These are phyloP conservation scores for Hirtodrosophila trivittata DNA, from an alignment of 2,888 invertebrate genomes.

Conservation along the genomic window DNA sequence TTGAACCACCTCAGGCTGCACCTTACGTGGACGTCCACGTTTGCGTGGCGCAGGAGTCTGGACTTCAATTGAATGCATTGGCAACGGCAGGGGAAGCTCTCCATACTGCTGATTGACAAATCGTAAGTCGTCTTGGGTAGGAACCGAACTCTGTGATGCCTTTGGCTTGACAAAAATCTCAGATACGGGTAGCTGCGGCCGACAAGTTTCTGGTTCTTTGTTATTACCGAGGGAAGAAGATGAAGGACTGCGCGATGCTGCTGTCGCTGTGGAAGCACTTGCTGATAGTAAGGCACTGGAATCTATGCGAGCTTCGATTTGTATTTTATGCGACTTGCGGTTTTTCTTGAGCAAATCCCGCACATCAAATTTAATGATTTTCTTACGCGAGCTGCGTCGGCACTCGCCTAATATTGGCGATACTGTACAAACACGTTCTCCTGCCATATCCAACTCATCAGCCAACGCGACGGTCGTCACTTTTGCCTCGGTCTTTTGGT, in stretches of 20 bases:
- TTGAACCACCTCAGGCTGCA: background rate
- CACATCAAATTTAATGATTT: slow-evolving; percentile 81
- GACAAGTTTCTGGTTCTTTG: background rate
- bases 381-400: slow-evolving; percentile 82
- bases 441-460: background rate
- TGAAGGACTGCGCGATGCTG: background rate
- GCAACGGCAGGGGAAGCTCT: background rate
- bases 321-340: slow-evolving; percentile 77
- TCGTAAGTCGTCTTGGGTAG: slow-evolving; percentile 58
- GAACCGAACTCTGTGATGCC: slow-evolving; percentile 55
- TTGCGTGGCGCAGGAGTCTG: slow-evolving; percentile 23
- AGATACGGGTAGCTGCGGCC: slow-evolving; percentile 1
- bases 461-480: background rate
- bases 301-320: slow-evolving; percentile 79
- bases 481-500: background rate
- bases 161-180: slow-evolving; percentile 55
- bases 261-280: slow-evolving; percentile 3
- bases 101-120: background rate
- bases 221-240: background rate
- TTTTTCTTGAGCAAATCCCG: slow-evolving; percentile 80
- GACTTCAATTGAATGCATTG: background rate
- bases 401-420: slow-evolving; percentile 57
- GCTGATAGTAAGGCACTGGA: slow-evolving; percentile 61
- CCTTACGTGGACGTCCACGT: slow-evolving; percentile 58
- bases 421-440: background rate